phyloP scores from a whole-genome alignment of 2,888 invertebrate genomes.

The Muschampia plurimacula region DNA sequence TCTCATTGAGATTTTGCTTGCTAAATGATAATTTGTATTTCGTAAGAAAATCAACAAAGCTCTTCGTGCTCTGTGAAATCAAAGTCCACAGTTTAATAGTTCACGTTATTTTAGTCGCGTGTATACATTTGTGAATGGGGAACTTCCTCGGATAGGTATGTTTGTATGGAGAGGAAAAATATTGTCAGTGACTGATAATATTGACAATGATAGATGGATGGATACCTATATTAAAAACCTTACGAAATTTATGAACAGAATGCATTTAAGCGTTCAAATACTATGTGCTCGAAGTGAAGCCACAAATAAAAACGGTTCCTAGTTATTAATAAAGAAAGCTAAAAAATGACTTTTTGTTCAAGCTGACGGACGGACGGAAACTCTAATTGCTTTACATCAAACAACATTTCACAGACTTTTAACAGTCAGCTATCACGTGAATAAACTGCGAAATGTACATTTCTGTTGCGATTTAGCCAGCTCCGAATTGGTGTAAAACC shows the following conservation, averaged over 20 bases:
- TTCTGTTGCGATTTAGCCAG: constrained; percentile 34
- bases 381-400: constrained; percentile 37
- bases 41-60: constrained; percentile 7
- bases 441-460: constrained; percentile 33
- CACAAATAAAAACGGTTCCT: not conserved
- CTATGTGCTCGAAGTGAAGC: not conserved
- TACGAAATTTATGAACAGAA: no score
- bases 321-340: constrained; percentile 33
- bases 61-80: not conserved
- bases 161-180: not conserved
- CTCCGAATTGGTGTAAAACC: constrained; percentile 36
- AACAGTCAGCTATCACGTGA: constrained; percentile 39
- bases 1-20: not conserved
- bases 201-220: no score
- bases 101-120: constrained; percentile 5
- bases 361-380: constrained; percentile 38
- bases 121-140: constrained; percentile 2
- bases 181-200: not conserved
- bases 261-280: not conserved
- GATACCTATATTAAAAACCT: not conserved
- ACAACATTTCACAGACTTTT: constrained; percentile 35
- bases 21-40: constrained; percentile 7
- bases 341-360: constrained; percentile 21
- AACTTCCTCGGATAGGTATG: not conserved
- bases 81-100: constrained; percentile 32